A percentile compares a stretch with the other conserved stretches of the same genome.
Conservation (phyloP, 2,888 invertebrate genomes). For the Phytoseiulus persimilis region DNA sequence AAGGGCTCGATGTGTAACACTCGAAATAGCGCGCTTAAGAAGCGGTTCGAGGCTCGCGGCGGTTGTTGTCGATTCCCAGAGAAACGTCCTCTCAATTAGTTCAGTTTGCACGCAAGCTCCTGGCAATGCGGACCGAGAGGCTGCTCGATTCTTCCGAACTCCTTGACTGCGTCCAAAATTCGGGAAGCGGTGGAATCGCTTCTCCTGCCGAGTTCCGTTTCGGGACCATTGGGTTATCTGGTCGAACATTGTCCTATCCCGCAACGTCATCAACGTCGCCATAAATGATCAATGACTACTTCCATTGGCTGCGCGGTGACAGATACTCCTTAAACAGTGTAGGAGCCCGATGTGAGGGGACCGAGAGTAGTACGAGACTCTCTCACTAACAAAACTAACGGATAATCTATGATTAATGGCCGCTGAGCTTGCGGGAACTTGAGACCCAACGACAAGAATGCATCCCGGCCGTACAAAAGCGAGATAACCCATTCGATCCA, state of each 20-base stretch:
- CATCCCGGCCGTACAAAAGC: not conserved
- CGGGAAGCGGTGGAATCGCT: not conserved
- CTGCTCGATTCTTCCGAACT: too few species aligned
- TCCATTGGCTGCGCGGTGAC: not conserved
- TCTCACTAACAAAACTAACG: not conserved
- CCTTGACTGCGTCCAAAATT: not conserved
- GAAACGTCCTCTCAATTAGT: too few species aligned
- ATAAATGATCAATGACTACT: not conserved
- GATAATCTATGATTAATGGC: not conserved
- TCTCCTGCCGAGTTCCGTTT: not conserved
- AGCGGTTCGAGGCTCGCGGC: too few species aligned
- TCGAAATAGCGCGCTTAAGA: too few species aligned
- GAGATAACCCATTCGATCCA: not conserved
- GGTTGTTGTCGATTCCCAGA: too few species aligned
- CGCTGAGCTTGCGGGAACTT: not conserved
- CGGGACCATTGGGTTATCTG: not conserved
- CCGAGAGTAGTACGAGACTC: not conserved
- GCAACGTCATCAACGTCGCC: not conserved
- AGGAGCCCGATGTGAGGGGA: not conserved
- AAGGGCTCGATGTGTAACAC: not conserved
- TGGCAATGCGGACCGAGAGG: too few species aligned
- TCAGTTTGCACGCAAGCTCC: too few species aligned
- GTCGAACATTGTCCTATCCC: not conserved
- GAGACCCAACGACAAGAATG: not conserved
- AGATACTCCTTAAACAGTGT: not conserved